These are phyloP conservation scores for Oikopleura albicans DNA, from an alignment of 23 tunicate species.

Conservation along the genomic window DNA sequence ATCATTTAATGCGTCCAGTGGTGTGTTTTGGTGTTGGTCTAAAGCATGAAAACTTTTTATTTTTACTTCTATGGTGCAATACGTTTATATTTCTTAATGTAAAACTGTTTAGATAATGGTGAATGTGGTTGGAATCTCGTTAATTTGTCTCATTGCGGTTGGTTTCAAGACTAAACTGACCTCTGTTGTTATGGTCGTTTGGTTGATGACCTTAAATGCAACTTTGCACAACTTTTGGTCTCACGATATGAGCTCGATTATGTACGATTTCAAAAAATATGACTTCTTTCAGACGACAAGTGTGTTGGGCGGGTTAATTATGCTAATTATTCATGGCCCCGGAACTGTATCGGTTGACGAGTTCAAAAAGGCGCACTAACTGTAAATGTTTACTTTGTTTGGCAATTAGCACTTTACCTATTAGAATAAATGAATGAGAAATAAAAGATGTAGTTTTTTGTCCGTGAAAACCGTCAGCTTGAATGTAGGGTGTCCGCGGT, in stretches of 20 bases:
- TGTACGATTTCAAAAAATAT: slow-evolving; percentile 90
- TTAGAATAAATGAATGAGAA: no score
- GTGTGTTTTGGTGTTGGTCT: no score
- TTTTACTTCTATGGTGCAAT: no score
- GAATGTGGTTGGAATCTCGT: slow-evolving; percentile 51
- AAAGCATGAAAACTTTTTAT: no score
- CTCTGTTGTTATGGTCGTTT: slow-evolving; percentile 66
- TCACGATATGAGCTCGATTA: slow-evolving; percentile 47
- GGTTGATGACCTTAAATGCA: slow-evolving; percentile 46
- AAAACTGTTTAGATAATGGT: slow-evolving; percentile 37
- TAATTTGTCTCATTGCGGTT: slow-evolving; percentile 59
- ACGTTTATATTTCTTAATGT: no score
- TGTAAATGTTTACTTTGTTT: neutral
- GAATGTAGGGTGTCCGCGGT: no score
- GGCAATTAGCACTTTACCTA: no score
- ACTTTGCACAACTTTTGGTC: slow-evolving; percentile 79
- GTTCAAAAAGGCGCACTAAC: neutral
- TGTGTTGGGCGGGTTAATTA: neutral
- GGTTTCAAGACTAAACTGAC: slow-evolving; percentile 85
- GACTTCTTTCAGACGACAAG: slow-evolving; percentile 57
- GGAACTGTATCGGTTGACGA: neutral
- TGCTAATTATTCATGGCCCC: neutral
- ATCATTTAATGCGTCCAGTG: no score
- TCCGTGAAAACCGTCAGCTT: no score
- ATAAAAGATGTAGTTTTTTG: no score